Percentiles rank a stretch among this genome's conserved stretches.
phyloP scores from a whole-genome alignment of 2,888 invertebrate genomes.

The Hypsopygia costalis region DNA sequence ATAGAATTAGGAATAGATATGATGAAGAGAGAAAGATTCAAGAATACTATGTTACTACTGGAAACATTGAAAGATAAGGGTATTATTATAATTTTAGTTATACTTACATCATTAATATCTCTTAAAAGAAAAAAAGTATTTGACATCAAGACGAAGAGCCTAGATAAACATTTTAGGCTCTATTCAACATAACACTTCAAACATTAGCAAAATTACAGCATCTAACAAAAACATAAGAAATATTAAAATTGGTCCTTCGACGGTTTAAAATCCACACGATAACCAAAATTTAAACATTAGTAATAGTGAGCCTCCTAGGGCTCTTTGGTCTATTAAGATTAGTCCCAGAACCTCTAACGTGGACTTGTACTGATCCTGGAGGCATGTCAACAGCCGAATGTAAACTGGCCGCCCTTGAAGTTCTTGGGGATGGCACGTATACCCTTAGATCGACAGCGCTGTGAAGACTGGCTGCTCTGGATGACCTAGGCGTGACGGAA shows the following conservation, averaged over 20 bases:
- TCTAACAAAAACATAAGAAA: constrained; percentile 7
- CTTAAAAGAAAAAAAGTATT: background rate
- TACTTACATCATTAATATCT: background rate
- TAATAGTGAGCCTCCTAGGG: constrained; percentile 63
- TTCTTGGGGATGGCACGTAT: constrained; percentile 57
- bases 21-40: constrained; percentile 38
- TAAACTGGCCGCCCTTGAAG: constrained; percentile 63
- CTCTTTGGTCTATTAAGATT: constrained; percentile 62
- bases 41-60: constrained; percentile 29
- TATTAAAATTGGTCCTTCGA: constrained; percentile 31
- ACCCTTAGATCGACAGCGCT: constrained; percentile 66
- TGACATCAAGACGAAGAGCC: background rate
- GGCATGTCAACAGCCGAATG: constrained; percentile 66
- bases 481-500: constrained; percentile 51
- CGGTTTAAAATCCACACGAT: background rate
- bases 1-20: constrained; percentile 32
- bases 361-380: constrained; percentile 61
- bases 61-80: constrained; percentile 29
- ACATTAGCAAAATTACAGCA: background rate
- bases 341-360: constrained; percentile 56
- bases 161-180: constrained; percentile 6
- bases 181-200: constrained; percentile 5
- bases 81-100: constrained; percentile 8
- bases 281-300: constrained; percentile 45
- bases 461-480: constrained; percentile 68